Percentiles rank a stretch among this genome's conserved stretches.
phyloP scores from a whole-genome alignment of 2,888 invertebrate genomes.

The Pterobdella sp. region DNA sequence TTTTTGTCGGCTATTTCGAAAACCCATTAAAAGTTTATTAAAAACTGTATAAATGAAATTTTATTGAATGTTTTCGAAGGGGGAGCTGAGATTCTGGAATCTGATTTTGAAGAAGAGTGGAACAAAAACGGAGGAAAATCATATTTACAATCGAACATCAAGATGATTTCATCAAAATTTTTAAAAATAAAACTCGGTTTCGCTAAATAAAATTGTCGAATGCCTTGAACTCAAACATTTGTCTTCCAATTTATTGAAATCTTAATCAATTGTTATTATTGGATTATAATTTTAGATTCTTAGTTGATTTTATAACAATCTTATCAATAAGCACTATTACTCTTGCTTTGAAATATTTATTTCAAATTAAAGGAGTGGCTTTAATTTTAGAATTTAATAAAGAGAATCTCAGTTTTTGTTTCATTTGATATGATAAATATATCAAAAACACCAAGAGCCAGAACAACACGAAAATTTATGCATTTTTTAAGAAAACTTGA shows the following conservation, averaged over 20 bases:
- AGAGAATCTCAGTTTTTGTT: no score
- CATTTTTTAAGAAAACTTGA: no score
- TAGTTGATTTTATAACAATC: no score
- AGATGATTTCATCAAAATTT: slow-evolving; percentile 34
- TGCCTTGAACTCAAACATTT: background rate
- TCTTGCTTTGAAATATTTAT: background rate
- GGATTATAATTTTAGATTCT: no score
- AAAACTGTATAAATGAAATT: background rate
- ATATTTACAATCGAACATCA: slow-evolving; percentile 33
- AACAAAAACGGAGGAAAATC: slow-evolving; percentile 64
- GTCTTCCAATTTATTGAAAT: background rate
- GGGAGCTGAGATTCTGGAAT: slow-evolving; percentile 88
- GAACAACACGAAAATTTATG: no score
- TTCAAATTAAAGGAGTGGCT: background rate
- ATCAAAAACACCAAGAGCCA: no score
- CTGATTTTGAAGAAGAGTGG: slow-evolving; percentile 93
- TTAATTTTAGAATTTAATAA: no score
- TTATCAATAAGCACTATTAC: no score
- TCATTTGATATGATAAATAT: no score
- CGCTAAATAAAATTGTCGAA: slow-evolving; percentile 4
- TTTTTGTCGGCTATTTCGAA: background rate
- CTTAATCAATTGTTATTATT: background rate
- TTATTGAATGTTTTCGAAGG: slow-evolving; percentile 49
- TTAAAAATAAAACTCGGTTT: slow-evolving; percentile 32
- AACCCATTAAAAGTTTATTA: background rate